Evolutionary conservation across 2,797 vertebrate genomes (phyloP).

Genomic region (Myotis planiceps): DNA sequence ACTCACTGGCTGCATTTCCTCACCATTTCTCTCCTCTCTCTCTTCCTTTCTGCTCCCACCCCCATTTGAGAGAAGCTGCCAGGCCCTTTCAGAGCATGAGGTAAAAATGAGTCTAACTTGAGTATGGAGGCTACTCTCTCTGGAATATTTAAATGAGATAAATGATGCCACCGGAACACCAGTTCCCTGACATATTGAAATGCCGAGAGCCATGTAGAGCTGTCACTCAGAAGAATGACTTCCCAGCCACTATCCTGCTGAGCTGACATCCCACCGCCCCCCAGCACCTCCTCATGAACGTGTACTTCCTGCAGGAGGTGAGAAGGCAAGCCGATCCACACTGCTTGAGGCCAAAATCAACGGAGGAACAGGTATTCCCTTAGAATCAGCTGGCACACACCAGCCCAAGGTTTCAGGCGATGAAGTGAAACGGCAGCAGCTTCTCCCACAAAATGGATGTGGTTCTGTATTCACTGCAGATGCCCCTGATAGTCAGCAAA

Average conservation of each 20-base stretch:
- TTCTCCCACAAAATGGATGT: background rate
- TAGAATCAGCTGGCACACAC: background rate
- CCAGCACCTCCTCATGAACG: background rate
- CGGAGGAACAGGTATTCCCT: background rate
- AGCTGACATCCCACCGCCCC: background rate
- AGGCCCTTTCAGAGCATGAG: background rate
- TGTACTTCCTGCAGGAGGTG: constrained; percentile 5
- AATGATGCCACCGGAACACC: constrained; percentile 31
- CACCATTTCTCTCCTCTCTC: background rate
- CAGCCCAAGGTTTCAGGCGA: background rate
- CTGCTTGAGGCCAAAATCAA: background rate
- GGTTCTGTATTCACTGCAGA: background rate
- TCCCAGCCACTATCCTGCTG: constrained; percentile 1
- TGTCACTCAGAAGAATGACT: constrained; percentile 69
- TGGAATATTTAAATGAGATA: constrained; percentile 78
- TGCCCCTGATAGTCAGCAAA: background rate
- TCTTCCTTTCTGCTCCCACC: background rate
- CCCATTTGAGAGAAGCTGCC: background rate
- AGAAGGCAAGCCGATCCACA: background rate
- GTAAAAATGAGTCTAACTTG: constrained; percentile 45
- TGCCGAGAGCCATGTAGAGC: constrained; percentile 12
- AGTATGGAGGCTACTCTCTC: background rate
- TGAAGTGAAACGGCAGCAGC: background rate
- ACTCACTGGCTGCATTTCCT: constrained; percentile 63
- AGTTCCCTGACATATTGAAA: constrained; percentile 53